Evolutionary conservation across 1,140 invertebrate genomes (phyloP).

Genomic region (Orchestia grillus): DNA sequence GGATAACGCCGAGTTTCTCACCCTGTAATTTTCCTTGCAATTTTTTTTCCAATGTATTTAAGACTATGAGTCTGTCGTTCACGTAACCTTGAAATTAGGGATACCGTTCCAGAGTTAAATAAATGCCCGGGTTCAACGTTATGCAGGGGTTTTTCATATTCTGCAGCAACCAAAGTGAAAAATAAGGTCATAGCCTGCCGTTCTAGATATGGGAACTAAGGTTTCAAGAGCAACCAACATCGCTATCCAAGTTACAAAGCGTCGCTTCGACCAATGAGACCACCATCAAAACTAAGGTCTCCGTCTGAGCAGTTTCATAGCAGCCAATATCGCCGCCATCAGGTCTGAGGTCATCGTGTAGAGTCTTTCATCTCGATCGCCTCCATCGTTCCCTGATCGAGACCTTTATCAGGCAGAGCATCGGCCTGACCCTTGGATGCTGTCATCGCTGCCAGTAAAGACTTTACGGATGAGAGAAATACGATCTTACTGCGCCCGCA

Average conservation of each 20-base stretch:
- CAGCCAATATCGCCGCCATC: neutral
- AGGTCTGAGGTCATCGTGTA: neutral
- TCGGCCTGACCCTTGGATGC: neutral
- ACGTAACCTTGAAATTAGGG: no score
- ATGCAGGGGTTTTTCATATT: no score
- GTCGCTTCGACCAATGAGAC: neutral
- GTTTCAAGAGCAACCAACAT: neutral
- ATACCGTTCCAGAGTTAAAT: no score
- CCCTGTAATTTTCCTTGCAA: no score
- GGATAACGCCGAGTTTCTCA: no score
- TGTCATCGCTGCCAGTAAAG: conserved; percentile 4
- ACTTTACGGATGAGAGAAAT: conserved; percentile 43
- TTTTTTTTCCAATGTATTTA: no score
- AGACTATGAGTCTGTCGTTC: no score
- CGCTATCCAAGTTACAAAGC: neutral
- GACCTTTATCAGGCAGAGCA: conserved; percentile 13
- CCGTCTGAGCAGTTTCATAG: neutral
- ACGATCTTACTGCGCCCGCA: neutral
- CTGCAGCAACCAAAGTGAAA: no score
- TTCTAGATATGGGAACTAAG: no score
- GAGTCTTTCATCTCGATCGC: neutral
- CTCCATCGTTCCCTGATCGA: neutral
- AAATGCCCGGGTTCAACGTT: no score
- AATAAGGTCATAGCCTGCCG: no score
- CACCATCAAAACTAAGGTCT: neutral